A percentile compares a stretch with the other conserved stretches of the same genome.
Evolutionary conservation across 2,797 vertebrate genomes (phyloP).

Genomic region (Rhynchotus rufescens): DNA sequence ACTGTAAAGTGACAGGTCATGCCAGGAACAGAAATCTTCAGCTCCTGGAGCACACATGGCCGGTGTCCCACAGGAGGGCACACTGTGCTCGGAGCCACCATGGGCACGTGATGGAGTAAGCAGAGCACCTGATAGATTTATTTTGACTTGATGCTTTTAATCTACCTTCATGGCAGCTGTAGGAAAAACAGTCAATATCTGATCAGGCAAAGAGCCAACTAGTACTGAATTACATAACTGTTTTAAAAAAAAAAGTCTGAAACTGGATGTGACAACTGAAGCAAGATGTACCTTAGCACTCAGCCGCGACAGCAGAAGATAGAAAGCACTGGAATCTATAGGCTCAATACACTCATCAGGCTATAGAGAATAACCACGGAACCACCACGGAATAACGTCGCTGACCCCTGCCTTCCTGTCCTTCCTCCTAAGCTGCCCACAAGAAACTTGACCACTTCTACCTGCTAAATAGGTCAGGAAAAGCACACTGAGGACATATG

Average conservation of each 20-base stretch:
- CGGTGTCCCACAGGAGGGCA: fast-evolving
- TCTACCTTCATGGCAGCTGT: neutral
- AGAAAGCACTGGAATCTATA: neutral
- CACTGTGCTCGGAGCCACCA: neutral
- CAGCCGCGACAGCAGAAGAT: neutral
- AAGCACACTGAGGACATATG: neutral
- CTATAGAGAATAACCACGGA: neutral
- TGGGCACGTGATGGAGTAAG: fast-evolving
- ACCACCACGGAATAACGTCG: neutral
- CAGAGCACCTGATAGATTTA: neutral
- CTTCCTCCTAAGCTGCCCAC: neutral
- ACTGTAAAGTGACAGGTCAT: neutral
- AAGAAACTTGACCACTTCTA: neutral
- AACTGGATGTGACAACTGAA: neutral
- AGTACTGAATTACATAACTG: neutral
- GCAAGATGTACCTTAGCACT: neutral
- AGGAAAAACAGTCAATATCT: neutral
- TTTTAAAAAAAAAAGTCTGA: neutral
- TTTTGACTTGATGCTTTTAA: neutral
- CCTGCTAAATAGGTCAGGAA: neutral
- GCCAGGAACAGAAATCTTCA: neutral
- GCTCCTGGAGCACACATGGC: fast-evolving
- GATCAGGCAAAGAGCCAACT: neutral
- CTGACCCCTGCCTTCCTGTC: neutral
- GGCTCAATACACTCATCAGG: neutral